Percentiles rank a stretch among this genome's conserved stretches.
Evolutionary conservation across 2,888 invertebrate species (phyloP).

Genomic region (Chloroclysta siterata): DNA sequence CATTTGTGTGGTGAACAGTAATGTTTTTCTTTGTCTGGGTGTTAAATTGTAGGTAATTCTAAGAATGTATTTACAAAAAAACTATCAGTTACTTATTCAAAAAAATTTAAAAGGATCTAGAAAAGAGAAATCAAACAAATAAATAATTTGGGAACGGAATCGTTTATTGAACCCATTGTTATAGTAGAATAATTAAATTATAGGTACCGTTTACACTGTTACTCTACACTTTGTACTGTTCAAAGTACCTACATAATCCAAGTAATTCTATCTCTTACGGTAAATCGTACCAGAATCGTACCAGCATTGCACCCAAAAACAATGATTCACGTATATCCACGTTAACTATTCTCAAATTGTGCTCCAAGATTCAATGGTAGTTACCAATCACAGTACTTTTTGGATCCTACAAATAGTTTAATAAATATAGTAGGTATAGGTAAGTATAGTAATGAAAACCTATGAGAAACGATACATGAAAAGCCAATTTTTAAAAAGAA

Average conservation of each 20-base stretch:
- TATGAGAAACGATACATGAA: constrained; percentile 33
- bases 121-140: constrained; percentile 49
- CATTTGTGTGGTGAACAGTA: too few relatives aligned
- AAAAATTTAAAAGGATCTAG: neutral
- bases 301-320: constrained; percentile 66
- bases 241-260: constrained; percentile 82
- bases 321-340: constrained; percentile 42
- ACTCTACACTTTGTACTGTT: constrained; percentile 83
- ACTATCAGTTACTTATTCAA: too few relatives aligned
- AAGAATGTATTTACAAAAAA: too few relatives aligned
- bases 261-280: constrained; percentile 73
- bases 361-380: constrained; percentile 66
- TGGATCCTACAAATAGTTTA: constrained; percentile 67
- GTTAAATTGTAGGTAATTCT: too few relatives aligned
- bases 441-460: constrained; percentile 42
- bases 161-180: constrained; percentile 83
- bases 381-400: constrained; percentile 78
- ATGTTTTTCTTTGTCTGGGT: too few relatives aligned
- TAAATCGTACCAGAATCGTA: constrained; percentile 63
- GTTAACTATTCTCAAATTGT: constrained; percentile 58
- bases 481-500: constrained; percentile 30
- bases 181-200: constrained; percentile 81
- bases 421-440: constrained; percentile 57
- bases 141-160: constrained; percentile 80
- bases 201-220: constrained; percentile 60